These are phyloP conservation scores for Numenius arquata DNA, from an alignment of 2,113 vertebrate species.

Conservation along the genomic window DNA sequence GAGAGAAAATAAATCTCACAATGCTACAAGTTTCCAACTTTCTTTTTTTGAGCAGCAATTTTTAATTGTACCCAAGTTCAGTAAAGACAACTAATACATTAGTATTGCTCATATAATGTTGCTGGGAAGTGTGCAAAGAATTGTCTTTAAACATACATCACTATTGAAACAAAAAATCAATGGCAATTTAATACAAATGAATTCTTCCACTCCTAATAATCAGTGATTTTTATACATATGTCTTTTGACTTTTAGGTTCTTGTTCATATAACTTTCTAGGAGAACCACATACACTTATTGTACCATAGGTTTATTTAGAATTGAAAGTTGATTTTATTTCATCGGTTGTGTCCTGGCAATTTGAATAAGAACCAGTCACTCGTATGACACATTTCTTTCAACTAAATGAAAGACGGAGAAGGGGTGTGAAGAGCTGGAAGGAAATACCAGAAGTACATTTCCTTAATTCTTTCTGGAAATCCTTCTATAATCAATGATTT, in stretches of 20 bases:
- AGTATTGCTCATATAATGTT: background rate
- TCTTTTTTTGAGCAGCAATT: background rate
- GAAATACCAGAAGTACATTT: background rate
- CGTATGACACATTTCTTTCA: background rate
- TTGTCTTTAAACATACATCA: background rate
- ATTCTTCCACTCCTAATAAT: background rate
- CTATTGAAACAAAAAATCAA: background rate
- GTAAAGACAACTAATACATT: background rate
- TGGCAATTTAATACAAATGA: background rate
- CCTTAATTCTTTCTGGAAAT: background rate
- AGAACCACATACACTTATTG: background rate
- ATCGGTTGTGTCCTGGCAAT: background rate
- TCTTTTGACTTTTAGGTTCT: background rate
- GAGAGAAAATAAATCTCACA: background rate
- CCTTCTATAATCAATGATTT: background rate
- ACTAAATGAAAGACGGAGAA: background rate
- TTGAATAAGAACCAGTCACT: background rate
- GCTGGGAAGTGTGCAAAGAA: background rate
- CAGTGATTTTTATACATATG: background rate
- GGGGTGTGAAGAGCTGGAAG: background rate
- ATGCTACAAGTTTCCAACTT: background rate
- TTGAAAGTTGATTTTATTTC: background rate
- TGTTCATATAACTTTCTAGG: background rate
- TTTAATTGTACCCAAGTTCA: background rate
- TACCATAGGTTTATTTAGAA: background rate